These are phyloP conservation scores for Bos javanicus DNA, from an alignment of 2,113 vertebrate genomes.

Conservation along the genomic window DNA sequence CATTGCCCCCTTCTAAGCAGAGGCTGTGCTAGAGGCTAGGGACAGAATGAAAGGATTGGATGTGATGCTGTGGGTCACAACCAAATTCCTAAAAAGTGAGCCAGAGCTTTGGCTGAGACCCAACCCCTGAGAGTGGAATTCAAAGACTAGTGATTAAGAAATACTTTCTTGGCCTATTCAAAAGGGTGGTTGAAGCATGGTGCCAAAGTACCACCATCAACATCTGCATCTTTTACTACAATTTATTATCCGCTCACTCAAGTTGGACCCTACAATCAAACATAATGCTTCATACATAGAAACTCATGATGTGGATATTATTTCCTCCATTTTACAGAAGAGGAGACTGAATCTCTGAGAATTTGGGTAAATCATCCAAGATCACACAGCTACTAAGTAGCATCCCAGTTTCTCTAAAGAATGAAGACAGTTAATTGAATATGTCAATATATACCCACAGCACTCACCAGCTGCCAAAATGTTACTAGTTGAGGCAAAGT, in stretches of 20 bases:
- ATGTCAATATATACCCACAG: not conserved
- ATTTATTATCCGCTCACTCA: not conserved
- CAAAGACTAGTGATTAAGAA: slow-evolving; percentile 6
- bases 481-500: not conserved
- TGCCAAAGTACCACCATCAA: not conserved
- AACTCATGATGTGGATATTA: not conserved
- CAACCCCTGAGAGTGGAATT: not conserved
- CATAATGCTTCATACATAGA: not conserved
- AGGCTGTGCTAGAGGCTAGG: not conserved
- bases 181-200: not conserved
- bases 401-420: not conserved
- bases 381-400: not conserved
- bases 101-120: slow-evolving; percentile 18
- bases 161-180: not conserved
- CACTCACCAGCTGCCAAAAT: not conserved
- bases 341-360: not conserved
- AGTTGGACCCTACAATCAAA: not conserved
- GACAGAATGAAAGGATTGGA: not conserved
- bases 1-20: not conserved
- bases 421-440: not conserved
- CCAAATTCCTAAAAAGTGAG: slow-evolving; percentile 41
- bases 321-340: not conserved
- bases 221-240: not conserved
- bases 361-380: not conserved
- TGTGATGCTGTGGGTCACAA: not conserved